A percentile compares a stretch with the other conserved stretches of the same genome.
Evolutionary conservation across 2,113 vertebrate genomes (phyloP).

Genomic region (Cyanoliseus patagonus): DNA sequence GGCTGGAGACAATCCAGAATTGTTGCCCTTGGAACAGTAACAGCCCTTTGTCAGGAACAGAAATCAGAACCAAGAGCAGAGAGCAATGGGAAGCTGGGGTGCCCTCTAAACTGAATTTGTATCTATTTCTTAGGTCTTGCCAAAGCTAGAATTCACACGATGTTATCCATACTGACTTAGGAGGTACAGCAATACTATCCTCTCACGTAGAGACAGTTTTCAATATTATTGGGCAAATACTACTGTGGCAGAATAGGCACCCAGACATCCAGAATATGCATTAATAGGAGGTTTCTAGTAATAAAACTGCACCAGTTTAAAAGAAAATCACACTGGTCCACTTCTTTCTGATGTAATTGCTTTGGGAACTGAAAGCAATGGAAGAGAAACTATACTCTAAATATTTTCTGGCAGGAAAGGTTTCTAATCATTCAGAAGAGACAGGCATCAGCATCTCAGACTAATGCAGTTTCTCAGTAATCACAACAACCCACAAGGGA

Average conservation of each 20-base stretch:
- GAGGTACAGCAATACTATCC: not conserved
- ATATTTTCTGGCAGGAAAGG: slow-evolving; percentile 22
- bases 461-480: not conserved
- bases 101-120: not conserved
- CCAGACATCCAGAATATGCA: not conserved
- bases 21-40: not conserved
- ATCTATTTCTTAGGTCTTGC: not conserved
- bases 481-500: slow-evolving; percentile 19
- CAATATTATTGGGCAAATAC: not conserved
- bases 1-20: not conserved
- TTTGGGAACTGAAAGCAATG: slow-evolving; percentile 10
- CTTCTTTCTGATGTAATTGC: not conserved
- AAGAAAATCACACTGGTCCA: not conserved
- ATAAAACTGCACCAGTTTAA: not conserved
- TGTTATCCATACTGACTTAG: not conserved
- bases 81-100: not conserved
- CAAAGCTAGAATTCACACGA: not conserved
- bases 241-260: not conserved
- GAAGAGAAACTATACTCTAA: slow-evolving; percentile 13
- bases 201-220: not conserved
- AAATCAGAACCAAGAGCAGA: not conserved
- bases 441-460: slow-evolving; percentile 2
- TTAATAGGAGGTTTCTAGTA: not conserved
- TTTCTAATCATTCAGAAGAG: slow-evolving; percentile 28
- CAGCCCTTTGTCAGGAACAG: not conserved